Base-by-base conservation (phyloP, 2,888 invertebrate genomes). In the Athalia circularis region DNA sequence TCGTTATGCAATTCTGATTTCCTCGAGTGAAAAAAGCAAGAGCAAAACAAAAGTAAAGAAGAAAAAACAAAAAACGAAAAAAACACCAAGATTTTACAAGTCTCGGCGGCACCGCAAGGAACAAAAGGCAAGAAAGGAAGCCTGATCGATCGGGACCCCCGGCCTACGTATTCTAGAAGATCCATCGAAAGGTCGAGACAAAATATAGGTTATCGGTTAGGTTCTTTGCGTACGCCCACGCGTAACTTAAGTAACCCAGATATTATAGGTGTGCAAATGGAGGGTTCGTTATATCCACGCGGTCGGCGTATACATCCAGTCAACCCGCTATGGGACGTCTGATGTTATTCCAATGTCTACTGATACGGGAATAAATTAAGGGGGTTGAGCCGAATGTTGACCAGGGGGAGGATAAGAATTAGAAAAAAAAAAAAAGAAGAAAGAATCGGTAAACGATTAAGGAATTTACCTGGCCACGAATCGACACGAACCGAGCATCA, bases 381-480 rank as follows among this genome's bases (percentile, higher is more conserved):
- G 29, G 29, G 54, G 54, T 11, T 9, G 54, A 54, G 54, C 54
- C 7, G 54, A 11, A 5, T 0, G 9, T 4, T 4, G 11, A 54
- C 7, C 54, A n/a, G 6, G n/a, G 9, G 9, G 5, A 54, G 7
- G 8, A 62, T 13, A 13, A 13, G 6, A 48, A n/a, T 48, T 0
- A n/a, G 65, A 29, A 4, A 11, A 48, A 13, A 11, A 48, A 47
- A 65, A 43, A 48, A n/a, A 13, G 29, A 43, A n/a, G 47, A n/a
- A 45, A 1, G 7, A 15, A 62, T 1, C 9, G 6, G 43, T n/a
- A 59, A 8, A 45, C 57, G 72, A 47, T 47, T 6, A 68, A 4
- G n/a, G 29, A 15, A 72, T 72, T 72, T 59, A 45, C 72, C 59
- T 59, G 59, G 72, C 45, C 72, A 72, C 15, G n/a, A 72, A 72